Evolutionary conservation across 2,797 vertebrate genomes (phyloP).

Genomic region (Myotis myotis): DNA sequence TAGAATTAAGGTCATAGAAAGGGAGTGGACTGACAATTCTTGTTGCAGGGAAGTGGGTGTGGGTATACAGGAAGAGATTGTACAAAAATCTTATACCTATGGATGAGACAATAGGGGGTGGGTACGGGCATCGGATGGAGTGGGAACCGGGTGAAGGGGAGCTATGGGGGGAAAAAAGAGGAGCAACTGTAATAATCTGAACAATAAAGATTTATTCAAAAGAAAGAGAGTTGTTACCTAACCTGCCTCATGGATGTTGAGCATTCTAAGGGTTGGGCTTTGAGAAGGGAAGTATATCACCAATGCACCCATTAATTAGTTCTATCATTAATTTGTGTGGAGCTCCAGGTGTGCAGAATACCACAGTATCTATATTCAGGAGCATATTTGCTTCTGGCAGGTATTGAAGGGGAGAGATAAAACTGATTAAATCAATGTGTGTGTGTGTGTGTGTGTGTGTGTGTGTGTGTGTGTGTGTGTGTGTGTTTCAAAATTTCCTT

Average conservation of each 20-base stretch:
- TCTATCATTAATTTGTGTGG: neutral
- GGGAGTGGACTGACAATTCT: too few species aligned
- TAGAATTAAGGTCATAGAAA: too few species aligned
- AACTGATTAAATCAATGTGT: neutral
- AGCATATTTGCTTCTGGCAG: neutral
- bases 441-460: neutral
- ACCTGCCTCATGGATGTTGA: neutral
- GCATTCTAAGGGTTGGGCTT: neutral
- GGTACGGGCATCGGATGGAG: too few species aligned
- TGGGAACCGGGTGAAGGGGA: too few species aligned
- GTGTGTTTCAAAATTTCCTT: neutral
- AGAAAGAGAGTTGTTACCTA: neutral
- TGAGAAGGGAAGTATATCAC: neutral
- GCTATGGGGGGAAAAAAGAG: too few species aligned
- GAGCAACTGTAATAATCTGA: too few species aligned
- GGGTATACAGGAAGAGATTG: too few species aligned
- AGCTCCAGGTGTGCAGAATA: neutral
- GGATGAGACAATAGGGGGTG: too few species aligned
- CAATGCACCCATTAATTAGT: neutral
- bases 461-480: neutral
- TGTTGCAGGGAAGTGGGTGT: too few species aligned
- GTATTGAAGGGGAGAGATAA: neutral
- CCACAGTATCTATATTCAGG: too few species aligned
- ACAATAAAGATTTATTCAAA: too few species aligned
- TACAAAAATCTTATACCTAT: too few species aligned